phyloP scores from a whole-genome alignment of 2,113 vertebrate genomes.

The Charadrius vociferus region DNA sequence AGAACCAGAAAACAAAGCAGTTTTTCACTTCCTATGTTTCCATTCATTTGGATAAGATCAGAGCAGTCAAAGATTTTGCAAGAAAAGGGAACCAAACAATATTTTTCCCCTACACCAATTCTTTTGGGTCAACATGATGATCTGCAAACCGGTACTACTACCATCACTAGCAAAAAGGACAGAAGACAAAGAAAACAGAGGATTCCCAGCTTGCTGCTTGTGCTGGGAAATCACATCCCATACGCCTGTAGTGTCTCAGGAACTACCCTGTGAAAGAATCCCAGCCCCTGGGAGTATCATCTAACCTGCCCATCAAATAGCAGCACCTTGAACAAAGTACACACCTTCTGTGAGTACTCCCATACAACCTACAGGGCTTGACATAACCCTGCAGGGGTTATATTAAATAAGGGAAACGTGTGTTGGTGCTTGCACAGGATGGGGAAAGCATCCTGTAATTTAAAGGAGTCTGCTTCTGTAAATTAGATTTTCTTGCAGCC shows the following conservation, averaged over 20 bases:
- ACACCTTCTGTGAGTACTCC: background rate
- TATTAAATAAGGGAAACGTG: background rate
- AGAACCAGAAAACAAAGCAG: background rate
- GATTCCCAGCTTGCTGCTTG: background rate
- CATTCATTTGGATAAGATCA: background rate
- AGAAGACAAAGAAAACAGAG: background rate
- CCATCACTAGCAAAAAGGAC: background rate
- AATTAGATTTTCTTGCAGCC: background rate
- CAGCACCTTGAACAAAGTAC: background rate
- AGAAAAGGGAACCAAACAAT: background rate
- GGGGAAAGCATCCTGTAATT: background rate
- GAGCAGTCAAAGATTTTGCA: background rate
- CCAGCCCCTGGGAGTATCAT: background rate
- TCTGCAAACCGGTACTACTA: background rate
- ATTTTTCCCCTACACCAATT: background rate
- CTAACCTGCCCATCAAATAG: background rate
- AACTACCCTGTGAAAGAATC: background rate
- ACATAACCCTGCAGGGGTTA: background rate
- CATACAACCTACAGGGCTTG: background rate
- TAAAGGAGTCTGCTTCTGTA: background rate
- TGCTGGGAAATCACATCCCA: background rate
- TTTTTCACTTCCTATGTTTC: background rate
- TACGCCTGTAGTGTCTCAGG: background rate
- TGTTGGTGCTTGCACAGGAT: background rate
- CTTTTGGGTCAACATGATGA: background rate